Base-by-base conservation (phyloP, 2,797 vertebrate species). In the Sphenodon punctatus region DNA sequence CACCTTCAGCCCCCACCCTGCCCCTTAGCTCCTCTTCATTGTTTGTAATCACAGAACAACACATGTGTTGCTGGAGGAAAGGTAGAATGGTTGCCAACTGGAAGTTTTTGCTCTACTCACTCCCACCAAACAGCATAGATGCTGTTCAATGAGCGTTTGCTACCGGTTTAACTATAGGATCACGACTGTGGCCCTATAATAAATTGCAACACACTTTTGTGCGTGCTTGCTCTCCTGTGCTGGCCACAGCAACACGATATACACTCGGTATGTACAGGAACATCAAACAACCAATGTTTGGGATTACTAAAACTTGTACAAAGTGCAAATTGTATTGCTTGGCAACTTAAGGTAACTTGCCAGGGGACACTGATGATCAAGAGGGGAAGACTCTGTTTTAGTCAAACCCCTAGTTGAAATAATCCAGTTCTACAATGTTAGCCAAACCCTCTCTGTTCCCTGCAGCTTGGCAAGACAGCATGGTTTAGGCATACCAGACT, bases 381-480 rank as follows among this genome's bases (percentile, higher is more conserved):
- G 66, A 66, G 4, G 73, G 32, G 69, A 85, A 76, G 7, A 8
- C 23, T 64, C 17, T 69, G 10, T 53, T 43, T 43, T 45, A 76
- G 43, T 43, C 53, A 82, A 69, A 58, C 32, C 25, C 1, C 69
- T 64, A 41, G 72, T 48, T 45, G 51, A 43, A 82, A 60, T 46
- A 83, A 49, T 72, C 65, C 48, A 17, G 49, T 80, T 27, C 25
- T 19, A 49, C 1, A 61, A 66, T 58, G 23, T 63, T 72, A 61
- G 75, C 39, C 86, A 38, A 85, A 84, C 71, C 11, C 30, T 56
- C 20, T 34, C 53, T 32, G 53, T 78, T 88, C 67, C 22, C 11
- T 82, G 75, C 67, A 74, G 43, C 39, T 25, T 22, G 82, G 71
- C 39, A 73, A 51, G 14, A n/a, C 16, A 16, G n/a, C 14, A 27